Evolutionary conservation across 2,797 vertebrate genomes (phyloP).

Genomic region (Gadopsis marmoratus): DNA sequence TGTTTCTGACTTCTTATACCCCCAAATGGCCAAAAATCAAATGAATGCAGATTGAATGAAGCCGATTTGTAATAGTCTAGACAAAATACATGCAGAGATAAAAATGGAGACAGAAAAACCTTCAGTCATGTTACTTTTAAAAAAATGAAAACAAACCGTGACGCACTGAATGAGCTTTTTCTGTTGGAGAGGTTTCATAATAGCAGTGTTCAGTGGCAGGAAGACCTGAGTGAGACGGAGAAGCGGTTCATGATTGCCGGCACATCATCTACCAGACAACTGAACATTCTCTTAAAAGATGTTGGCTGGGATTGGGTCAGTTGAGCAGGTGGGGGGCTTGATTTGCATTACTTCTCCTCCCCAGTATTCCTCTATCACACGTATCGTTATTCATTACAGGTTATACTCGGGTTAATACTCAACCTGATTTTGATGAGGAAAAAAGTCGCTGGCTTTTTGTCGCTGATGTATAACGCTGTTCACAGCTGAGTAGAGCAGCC

Average conservation of each 20-base stretch:
- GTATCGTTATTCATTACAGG: conserved; percentile 35
- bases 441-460: conserved; percentile 53
- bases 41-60: neutral
- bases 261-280: conserved; percentile 51
- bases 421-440: conserved; percentile 27
- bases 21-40: neutral
- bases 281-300: conserved; percentile 45
- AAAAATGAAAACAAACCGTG: conserved; percentile 37
- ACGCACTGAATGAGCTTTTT: conserved; percentile 39
- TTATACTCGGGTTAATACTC: conserved; percentile 54
- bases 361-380: conserved; percentile 25
- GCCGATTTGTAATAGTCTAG: neutral
- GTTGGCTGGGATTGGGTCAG: conserved; percentile 36
- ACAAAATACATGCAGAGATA: neutral
- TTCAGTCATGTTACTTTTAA: conserved; percentile 24
- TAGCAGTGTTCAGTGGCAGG: conserved; percentile 44
- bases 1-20: conserved; percentile 2
- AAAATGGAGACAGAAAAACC: neutral
- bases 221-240: conserved; percentile 24
- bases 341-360: conserved; percentile 53
- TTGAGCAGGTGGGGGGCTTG: conserved; percentile 39
- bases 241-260: conserved; percentile 44
- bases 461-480: conserved; percentile 44
- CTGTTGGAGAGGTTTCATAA: conserved; percentile 52
- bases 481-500: conserved; percentile 44